These are phyloP conservation scores for Lasiurus cinereus DNA, from an alignment of 2,113 vertebrate genomes.

Conservation along the genomic window DNA sequence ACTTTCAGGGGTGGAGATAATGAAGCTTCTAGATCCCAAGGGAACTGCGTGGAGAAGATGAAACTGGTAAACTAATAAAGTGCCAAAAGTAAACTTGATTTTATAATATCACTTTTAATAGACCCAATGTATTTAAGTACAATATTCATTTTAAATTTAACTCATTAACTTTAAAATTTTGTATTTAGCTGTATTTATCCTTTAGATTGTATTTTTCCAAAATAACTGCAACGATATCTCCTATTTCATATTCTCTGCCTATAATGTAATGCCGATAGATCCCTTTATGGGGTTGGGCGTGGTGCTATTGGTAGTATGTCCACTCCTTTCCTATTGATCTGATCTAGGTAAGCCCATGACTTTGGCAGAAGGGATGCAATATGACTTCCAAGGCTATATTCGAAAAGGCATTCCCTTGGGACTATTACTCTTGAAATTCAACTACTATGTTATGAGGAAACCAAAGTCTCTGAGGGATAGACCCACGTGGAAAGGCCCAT, in stretches of 20 bases:
- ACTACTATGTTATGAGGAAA: background rate
- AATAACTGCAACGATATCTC: background rate
- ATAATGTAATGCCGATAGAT: background rate
- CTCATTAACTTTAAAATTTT: background rate
- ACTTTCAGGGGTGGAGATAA: background rate
- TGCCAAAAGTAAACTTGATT: background rate
- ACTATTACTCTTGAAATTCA: background rate
- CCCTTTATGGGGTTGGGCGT: background rate
- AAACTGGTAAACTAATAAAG: background rate
- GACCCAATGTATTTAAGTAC: background rate
- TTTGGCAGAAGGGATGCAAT: background rate
- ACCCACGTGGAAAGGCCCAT: background rate
- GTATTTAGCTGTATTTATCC: background rate
- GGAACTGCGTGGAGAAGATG: background rate
- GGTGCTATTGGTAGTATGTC: background rate
- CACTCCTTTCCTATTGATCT: background rate
- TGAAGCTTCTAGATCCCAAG: background rate
- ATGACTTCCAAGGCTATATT: background rate
- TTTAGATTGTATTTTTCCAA: background rate
- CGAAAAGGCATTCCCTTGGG: background rate
- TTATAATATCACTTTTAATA: background rate
- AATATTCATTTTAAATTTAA: slow-evolving; percentile 39
- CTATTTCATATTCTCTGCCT: background rate
- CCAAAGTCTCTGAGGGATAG: background rate
- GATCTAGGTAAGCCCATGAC: background rate